Evolutionary conservation across 2,888 invertebrate genomes (phyloP), one percentile per base, ranked within the genome.

Genomic region (Harpalus rubripes): DNA sequence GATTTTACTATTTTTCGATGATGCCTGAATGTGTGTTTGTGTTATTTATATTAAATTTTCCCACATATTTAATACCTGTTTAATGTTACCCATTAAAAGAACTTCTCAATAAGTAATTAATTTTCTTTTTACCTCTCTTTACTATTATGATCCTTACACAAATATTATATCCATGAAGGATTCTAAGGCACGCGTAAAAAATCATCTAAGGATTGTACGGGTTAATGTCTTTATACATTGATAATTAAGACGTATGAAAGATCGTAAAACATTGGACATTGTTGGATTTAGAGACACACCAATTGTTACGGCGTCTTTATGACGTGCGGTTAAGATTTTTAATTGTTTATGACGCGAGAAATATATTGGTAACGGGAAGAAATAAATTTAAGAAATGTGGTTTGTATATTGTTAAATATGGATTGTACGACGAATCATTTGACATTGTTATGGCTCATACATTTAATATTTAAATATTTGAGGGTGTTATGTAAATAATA

Each of bases 321-420:
- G 85, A 85, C 85, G 84, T 81, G 85, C 85, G 85, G 86, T 85
- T 85, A 85, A 85, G 81, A 76, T 86, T 86, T 86, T 86, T 12
- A 52, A 52, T 52, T 52, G 44, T 52, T 52, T 52, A 52, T 10
- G 44, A n/a, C n/a, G 6, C 44, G 44, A 8, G 44, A 52, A 52
- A 52, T 52, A 52, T 12, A 52, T 52, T 52, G 10, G 12, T 12
- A 52, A 52, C 8, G 2, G 10, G 12, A 8, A 52, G 10, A 52
- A 12, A 52, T 52, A 52, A 52, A 52, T 52, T 81, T 68, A 83
- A 63, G 63, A 85, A 80, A 85, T 52, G 44, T 4, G 44, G 44
- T 52, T 52, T 52, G 44, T 52, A 1, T 52, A 52, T 52, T 52
- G 44, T 52, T 52, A 4, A 12, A 6, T 12, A 32, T 32, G 32